Conservation (phyloP, 2,888 invertebrate genomes). For the Suillia variegata region DNA sequence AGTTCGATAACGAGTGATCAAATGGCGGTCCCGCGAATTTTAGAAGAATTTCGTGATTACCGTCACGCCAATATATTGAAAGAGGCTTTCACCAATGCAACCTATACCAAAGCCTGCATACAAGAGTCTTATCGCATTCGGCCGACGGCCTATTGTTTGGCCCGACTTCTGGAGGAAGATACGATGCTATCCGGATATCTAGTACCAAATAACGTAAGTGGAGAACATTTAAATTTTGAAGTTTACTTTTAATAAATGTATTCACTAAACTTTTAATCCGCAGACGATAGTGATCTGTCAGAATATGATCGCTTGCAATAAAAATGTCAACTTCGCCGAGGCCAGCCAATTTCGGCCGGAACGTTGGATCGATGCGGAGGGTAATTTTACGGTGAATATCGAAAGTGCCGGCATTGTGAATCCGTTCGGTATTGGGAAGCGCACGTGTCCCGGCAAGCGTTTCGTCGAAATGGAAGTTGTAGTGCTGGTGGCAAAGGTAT, state of each 20-base stretch:
- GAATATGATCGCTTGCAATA: constrained; percentile 79
- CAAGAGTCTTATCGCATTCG: constrained; percentile 70
- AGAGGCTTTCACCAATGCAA: constrained; percentile 69
- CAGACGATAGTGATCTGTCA: constrained; percentile 81
- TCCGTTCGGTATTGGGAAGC: constrained; percentile 80
- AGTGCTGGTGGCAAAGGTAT: constrained; percentile 74
- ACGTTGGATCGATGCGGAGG: constrained; percentile 69
- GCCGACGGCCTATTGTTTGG: constrained; percentile 81
- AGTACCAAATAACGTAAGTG: constrained; percentile 73
- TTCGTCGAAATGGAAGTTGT: constrained; percentile 81
- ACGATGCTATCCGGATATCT: constrained; percentile 73
- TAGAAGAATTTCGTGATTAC: constrained; percentile 67
- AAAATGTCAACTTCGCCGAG: constrained; percentile 75
- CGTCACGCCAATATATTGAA: constrained; percentile 65
- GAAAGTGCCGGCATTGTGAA: constrained; percentile 69
- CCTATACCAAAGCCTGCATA: constrained; percentile 79
- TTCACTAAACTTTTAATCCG: not conserved
- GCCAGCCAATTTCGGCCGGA: constrained; percentile 76
- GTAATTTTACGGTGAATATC: constrained; percentile 57
- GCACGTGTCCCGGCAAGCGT: constrained; percentile 85
- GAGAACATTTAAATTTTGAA: not conserved
- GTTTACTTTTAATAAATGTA: not conserved
- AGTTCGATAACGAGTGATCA: constrained; percentile 74
- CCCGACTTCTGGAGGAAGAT: constrained; percentile 75
- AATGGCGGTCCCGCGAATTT: constrained; percentile 70